Evolutionary conservation across 2,888 invertebrate genomes (phyloP), one percentile per base, ranked within the genome.

Genomic region (Brachypterus glaber): DNA sequence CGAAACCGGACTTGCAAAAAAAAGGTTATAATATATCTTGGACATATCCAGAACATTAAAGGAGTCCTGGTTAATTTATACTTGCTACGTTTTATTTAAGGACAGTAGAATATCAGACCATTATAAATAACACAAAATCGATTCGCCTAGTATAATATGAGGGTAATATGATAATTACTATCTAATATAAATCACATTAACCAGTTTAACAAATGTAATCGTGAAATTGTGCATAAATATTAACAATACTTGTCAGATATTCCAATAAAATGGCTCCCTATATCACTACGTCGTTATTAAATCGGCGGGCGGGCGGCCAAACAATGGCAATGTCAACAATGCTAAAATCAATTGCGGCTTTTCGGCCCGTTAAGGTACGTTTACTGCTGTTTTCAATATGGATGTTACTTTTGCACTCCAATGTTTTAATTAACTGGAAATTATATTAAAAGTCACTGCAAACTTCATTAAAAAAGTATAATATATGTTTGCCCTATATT

Each of bases 131-230:
- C 37, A 15, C 17, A 17, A 30, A 41, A 41, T 41, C 31, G 41
- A 41, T 41, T 32, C 37, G 35, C 33, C 33, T 16, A 33, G 13
- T 34, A 33, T 33, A 34, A 35, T 38, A 35, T 34, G 33, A 36
- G 37, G 33, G 37, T 34, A 21, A 54, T 53, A 56, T 53, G 56
- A 54, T 56, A 56, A 56, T 56, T 54, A 50, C 46, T 43, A 49
- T 51, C 51, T 52, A 53, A 56, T 54, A 54, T 53, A 53, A 56
- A 55, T 54, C 52, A 54, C 52, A 54, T 55, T 54, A 52, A 46
- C 49, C 47, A 45, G 51, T 52, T 49, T 49, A 53, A 52, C 51
- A 50, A 50, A 48, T 49, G 46, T 48, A 49, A 53, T 53, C 52
- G 45, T 40, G 49, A 46, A 46, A 51, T 48, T 49, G 47, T 48